Evolutionary conservation across 30 jellyfish, hydroid and myxozoan species (phyloP), one percentile per base, ranked within the genome.

Genomic region (Chrysaora quinquecirrha): DNA sequence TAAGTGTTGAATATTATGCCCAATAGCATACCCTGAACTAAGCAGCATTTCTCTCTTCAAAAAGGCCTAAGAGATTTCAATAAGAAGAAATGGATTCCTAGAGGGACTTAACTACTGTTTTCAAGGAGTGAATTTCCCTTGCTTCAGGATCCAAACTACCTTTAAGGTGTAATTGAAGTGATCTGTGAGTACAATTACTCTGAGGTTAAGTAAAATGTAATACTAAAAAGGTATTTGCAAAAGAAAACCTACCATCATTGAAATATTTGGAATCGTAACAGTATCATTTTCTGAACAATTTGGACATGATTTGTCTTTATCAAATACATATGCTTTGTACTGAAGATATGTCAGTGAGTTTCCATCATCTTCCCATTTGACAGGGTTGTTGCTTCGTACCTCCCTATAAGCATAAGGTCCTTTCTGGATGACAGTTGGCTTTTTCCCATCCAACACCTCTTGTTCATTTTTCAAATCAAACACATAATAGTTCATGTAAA

Each of bases 361-460:
- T 12, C 90, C 99, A 84, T 71, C 75, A 30, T 84, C 82, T 30
- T 48, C 90, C 90, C 94, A 89, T 0, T 11, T 21, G 1, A 64
- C 21, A 1, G 90, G 94, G 56, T 63, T 52, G 64, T 88, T 79
- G 30, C 27, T 24, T 48, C 94, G 29, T 21, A 85, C 9, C 21
- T 87, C 95, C 82, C 80, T 76, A 80, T 86, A 94, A 30, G 91
- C 67, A 75, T 94, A 94, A 30, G 99, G 99, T 27, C 99, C 99
- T 24, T 75, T 83, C 38, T 94, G 95, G 16, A 50, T 62, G 35
- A 94, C 96, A 0, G 34, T 85, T 54, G 99, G 96, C 63, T 83
- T 87, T 18, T 77, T 48, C 3, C 91, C 91, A 25, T 58, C 50
- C 29, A 50, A 30, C 1, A 82, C 82, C 14, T 73, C 95, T 33